phyloP scores from a whole-genome alignment of 2,113 vertebrate genomes.

The Bucco capensis region DNA sequence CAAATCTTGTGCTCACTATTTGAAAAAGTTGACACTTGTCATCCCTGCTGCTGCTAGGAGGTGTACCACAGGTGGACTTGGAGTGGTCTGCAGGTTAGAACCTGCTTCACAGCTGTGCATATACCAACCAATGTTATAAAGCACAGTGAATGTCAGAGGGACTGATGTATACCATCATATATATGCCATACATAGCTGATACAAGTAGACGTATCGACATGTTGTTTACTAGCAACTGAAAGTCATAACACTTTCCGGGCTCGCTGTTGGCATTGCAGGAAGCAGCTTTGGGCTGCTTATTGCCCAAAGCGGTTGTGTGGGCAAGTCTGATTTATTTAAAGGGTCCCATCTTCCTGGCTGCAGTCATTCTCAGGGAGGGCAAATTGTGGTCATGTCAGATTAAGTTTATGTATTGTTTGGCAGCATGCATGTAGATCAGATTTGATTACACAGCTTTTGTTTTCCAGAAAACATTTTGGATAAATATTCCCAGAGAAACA shows the following conservation, averaged over 20 bases:
- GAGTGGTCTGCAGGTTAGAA: neutral
- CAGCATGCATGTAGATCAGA: neutral
- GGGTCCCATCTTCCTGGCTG: neutral
- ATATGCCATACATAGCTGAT: neutral
- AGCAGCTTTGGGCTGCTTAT: neutral
- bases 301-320: neutral
- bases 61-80: neutral
- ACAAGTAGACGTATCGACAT: neutral
- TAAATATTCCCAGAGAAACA: neutral
- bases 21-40: neutral
- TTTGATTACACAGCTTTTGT: neutral
- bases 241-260: neutral
- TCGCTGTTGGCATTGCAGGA: neutral
- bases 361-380: neutral
- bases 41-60: neutral
- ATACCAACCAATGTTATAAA: neutral
- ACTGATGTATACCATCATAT: neutral
- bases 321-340: neutral
- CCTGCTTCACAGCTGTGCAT: neutral
- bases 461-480: neutral
- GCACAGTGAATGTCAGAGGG: no score
- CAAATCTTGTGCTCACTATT: neutral
- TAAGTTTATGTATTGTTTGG: neutral
- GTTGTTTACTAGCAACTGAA: neutral
- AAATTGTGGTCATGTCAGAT: neutral